Conservation (phyloP, 1,140 invertebrate genomes). For the Macrosteles quadrilineatus region DNA sequence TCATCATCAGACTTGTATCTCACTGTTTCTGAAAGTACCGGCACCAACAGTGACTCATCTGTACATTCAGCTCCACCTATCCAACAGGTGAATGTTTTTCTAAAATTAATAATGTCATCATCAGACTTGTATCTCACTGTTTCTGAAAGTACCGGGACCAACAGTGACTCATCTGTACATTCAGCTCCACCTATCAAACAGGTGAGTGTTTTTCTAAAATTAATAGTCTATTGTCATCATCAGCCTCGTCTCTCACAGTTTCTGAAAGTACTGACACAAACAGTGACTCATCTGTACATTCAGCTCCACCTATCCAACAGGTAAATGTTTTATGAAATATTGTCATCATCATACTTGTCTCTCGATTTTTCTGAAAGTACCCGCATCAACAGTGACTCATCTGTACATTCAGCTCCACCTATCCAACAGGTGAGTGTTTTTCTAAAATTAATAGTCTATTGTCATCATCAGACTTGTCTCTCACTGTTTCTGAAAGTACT, state of each 20-base stretch:
- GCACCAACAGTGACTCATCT: constrained; percentile 39
- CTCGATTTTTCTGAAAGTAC: constrained; percentile 6
- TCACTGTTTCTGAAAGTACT: not conserved
- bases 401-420: constrained; percentile 25
- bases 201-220: no score
- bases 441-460: no score
- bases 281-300: constrained; percentile 37
- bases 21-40: not conserved
- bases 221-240: no score
- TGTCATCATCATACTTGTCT: not conserved
- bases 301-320: constrained; percentile 5
- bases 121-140: not conserved
- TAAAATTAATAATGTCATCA: not conserved
- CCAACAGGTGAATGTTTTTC: no score
- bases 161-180: constrained; percentile 37
- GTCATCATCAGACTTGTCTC: not conserved
- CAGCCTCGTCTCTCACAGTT: not conserved
- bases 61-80: constrained; percentile 18
- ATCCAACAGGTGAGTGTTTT: constrained; percentile 1
- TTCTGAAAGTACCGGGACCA: constrained; percentile 26
- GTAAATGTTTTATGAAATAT: no score
- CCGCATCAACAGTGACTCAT: constrained; percentile 39
- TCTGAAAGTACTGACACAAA: constrained; percentile 29
- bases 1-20: not conserved
- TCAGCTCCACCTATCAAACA: constrained; percentile 18